Base-by-base conservation (phyloP, 2,797 vertebrate genomes). In the Chromobotia macracanthus region DNA sequence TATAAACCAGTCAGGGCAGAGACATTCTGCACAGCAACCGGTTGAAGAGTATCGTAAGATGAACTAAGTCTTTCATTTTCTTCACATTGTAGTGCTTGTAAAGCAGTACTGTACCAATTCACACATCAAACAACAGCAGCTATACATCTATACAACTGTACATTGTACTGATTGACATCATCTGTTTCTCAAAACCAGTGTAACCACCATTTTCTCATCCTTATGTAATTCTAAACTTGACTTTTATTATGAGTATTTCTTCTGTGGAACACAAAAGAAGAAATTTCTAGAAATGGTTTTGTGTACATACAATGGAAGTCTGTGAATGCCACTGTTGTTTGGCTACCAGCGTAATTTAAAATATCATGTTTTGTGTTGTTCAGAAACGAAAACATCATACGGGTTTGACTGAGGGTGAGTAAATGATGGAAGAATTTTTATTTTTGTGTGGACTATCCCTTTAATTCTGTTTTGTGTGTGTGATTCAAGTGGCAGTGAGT, bases 11-110 rank as follows among this genome's bases (percentile, higher is more conserved):
- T 70, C 0, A 1, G 91, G 91, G 63, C 76, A 60, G 70, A 80
- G 78, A 31, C 81, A 64, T 75, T 86, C 83, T 0, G 88, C 87
- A 13, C 78, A 83, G 23, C 89, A 89, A 77, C 85, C 87, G 19
- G 90, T 94, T 83, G 86, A 90, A 63, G 90, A 90, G 68, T 94
- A 94, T 1, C 89, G 93, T 94, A 92, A 48, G 85, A 53, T 5
- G 11, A 23, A 19, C 21, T 6, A 3, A 18, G 21, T 8, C 7
- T 12, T 23, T 88, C 83, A 78, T 86, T 88, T 87, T 87, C 84
- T 84, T 65, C 23, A 77, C 80, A 70, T 84, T 64, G 16, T 13
- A 5, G 21, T 23, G 21, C 46, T 50, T 15, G 8, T 5, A 50
- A 50, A 16, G 15, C 15, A 51, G 7, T 18, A 18, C 48, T 18